Evolutionary conservation across 1,140 invertebrate species (phyloP), one percentile per base, ranked within the genome.

Genomic region (Brachionus paranguensis): DNA sequence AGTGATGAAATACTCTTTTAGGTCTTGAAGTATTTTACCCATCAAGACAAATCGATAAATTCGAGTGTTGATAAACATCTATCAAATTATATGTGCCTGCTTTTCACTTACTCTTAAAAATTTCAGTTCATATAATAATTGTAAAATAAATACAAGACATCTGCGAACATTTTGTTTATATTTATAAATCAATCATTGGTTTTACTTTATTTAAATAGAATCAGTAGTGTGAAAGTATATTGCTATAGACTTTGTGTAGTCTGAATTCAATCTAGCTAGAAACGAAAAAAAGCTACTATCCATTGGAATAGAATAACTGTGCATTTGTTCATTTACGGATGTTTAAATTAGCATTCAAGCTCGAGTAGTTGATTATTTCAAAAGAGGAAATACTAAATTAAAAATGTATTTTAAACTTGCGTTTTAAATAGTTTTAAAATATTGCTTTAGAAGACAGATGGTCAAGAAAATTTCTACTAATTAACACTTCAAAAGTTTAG

Each of bases 111-210:
- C 20, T 60, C n/a, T 20, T 20, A 24, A 60, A 60, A 60, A 60
- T 60, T 60, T 41, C 41, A 41, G n/a, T 43, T 72, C 37, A 72
- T 43, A 20, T 72, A 72, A 76, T 50, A 76, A 76, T 76, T 76
- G 20, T 50, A 76, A 76, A 76, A 76, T 76, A 76, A 76, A 76
- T 76, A 76, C 72, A 72, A 72, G 68, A 72, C 68, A 72, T 72
- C 68, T 72, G 68, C 68, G 10, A 41, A 72, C 68, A 72, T 72
- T 43, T 72, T 72, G 29, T 72, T 20, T 72, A 72, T 72, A 72
- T 72, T 72, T 43, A 72, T 41, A 72, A 72, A 72, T 72, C 68
- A 72, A 72, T 72, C 68, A 43, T 72, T 72, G 37, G 53, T 60
- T 60, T 60, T 60, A 60, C 53, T 60, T 20, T 60, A 20, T 60